phyloP scores from a whole-genome alignment of 1,140 invertebrate species.

The Pemphigus obesinymphae region DNA sequence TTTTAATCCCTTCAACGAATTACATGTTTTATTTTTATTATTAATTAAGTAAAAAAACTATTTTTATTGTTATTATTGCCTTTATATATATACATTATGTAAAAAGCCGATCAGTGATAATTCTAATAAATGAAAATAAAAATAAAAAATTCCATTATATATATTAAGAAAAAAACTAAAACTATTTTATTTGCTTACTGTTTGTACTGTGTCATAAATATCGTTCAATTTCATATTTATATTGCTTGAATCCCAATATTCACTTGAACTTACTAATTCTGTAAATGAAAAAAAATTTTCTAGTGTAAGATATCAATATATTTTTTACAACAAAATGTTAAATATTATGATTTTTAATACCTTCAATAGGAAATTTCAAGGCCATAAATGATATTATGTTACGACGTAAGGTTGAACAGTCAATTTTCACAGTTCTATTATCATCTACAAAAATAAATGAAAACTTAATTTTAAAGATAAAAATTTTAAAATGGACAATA shows the following conservation, averaged over 20 bases:
- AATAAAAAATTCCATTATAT: too few relatives aligned
- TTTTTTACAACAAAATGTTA: too few relatives aligned
- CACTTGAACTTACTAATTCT: neutral
- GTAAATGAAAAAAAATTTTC: neutral
- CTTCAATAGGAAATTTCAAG: conserved; percentile 16
- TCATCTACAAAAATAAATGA: neutral
- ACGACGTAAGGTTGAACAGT: neutral
- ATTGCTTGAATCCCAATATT: neutral
- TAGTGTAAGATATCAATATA: too few relatives aligned
- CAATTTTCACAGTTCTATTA: neutral
- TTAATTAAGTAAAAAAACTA: too few relatives aligned
- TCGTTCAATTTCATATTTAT: neutral
- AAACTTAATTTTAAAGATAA: neutral
- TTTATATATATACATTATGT: too few relatives aligned
- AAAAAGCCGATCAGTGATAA: too few relatives aligned
- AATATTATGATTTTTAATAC: neutral
- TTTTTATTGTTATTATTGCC: too few relatives aligned
- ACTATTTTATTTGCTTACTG: neutral
- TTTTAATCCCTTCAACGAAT: too few relatives aligned
- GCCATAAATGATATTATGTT: conserved; percentile 10
- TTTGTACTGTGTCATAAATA: neutral
- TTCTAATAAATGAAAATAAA: too few relatives aligned
- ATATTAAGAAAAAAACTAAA: too few relatives aligned
- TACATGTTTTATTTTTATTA: too few relatives aligned
- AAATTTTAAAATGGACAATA: neutral